Conservation (phyloP, 92 coral and sea anemone genomes). For the Palythoa heliodiscus region DNA sequence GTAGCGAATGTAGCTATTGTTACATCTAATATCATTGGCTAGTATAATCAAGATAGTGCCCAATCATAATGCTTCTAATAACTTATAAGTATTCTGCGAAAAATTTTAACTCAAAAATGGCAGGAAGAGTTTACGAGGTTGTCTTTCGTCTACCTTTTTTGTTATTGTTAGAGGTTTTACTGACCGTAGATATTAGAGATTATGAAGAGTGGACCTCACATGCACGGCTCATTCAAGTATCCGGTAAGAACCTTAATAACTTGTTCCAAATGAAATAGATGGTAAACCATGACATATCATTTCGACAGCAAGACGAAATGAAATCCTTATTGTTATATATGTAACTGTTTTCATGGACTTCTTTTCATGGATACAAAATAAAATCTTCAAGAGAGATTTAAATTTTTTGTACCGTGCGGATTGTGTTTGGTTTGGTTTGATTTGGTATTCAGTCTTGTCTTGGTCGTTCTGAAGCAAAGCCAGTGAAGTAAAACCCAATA, state of each 20-base stretch:
- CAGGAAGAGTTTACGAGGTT: slow-evolving; percentile 69
- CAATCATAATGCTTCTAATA: slow-evolving; percentile 49
- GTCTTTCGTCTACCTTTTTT: slow-evolving; percentile 88
- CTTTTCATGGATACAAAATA: too few species aligned
- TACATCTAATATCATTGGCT: slow-evolving; percentile 42
- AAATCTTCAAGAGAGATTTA: too few species aligned
- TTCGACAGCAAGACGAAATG: background rate
- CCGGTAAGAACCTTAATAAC: slow-evolving; percentile 59
- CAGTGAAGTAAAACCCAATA: too few species aligned
- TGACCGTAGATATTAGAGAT: slow-evolving; percentile 62
- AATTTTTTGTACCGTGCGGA: too few species aligned
- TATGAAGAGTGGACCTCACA: slow-evolving; percentile 62
- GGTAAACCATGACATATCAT: background rate
- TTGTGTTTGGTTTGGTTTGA: too few species aligned
- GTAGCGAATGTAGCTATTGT: slow-evolving; percentile 6
- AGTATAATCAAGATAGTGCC: background rate
- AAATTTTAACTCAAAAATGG: slow-evolving; percentile 54
- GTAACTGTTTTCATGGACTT: too few species aligned
- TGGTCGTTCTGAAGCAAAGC: too few species aligned
- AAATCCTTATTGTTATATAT: too few species aligned
- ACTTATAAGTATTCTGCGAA: background rate
- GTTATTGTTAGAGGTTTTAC: slow-evolving; percentile 72
- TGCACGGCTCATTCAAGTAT: slow-evolving; percentile 67
- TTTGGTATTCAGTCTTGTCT: too few species aligned
- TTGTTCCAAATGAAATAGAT: background rate